phyloP scores from a whole-genome alignment of 2,797 vertebrate species.

The Rallus crepitans region DNA sequence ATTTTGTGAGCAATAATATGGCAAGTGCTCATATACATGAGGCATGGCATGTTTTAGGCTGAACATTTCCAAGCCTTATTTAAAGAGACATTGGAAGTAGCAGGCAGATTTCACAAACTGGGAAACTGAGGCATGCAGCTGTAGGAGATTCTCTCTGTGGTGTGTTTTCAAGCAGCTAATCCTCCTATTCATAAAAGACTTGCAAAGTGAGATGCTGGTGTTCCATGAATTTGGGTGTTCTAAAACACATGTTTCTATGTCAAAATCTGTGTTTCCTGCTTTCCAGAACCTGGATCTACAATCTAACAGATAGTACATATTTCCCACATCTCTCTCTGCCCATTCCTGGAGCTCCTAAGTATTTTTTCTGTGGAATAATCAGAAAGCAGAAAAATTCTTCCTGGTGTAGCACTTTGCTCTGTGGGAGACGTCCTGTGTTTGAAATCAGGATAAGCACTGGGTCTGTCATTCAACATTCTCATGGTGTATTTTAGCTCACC shows the following conservation, averaged over 20 bases:
- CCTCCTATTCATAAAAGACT: not conserved
- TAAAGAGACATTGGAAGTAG: not conserved
- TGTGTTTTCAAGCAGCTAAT: not conserved
- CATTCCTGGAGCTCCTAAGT: not conserved
- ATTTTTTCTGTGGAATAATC: not conserved
- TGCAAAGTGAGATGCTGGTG: not conserved
- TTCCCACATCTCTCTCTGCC: not conserved
- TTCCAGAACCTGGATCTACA: not conserved
- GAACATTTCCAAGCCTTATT: not conserved
- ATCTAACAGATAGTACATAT: not conserved
- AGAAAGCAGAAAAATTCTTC: not conserved
- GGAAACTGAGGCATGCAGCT: not conserved
- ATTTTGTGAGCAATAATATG: constrained; percentile 17
- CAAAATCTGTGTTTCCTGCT: not conserved
- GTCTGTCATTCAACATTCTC: not conserved
- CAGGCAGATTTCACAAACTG: not conserved
- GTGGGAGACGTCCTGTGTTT: not conserved
- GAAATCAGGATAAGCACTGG: not conserved
- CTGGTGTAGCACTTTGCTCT: not conserved
- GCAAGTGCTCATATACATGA: not conserved
- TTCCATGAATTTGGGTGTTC: not conserved
- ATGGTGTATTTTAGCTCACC: not conserved
- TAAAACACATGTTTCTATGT: not conserved
- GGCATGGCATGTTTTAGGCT: not conserved
- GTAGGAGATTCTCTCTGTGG: not conserved